phyloP scores from a whole-genome alignment of 2,113 vertebrate species.

The Hippocampus abdominalis region DNA sequence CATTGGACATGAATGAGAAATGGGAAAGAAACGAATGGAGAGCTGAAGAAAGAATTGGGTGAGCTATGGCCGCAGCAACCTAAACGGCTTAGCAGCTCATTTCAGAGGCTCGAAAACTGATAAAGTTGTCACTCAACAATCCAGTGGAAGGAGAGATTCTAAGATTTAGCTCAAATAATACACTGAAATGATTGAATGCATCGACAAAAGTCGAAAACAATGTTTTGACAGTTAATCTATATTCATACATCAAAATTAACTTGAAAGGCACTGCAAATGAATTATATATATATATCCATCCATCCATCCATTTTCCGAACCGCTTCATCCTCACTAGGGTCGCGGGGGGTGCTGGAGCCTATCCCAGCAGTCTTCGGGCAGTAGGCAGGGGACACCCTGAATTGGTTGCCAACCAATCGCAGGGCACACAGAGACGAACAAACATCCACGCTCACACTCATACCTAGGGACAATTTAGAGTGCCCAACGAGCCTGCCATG shows the following conservation, averaged over 20 bases:
- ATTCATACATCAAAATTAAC: background rate
- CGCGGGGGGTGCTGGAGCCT: too few relatives aligned
- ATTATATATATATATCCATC: too few relatives aligned
- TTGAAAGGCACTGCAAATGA: too few relatives aligned
- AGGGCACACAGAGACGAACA: too few relatives aligned
- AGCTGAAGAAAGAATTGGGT: background rate
- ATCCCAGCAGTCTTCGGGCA: too few relatives aligned
- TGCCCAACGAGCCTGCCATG: too few relatives aligned
- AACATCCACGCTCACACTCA: too few relatives aligned
- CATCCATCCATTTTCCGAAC: too few relatives aligned
- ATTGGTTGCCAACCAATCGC: too few relatives aligned
- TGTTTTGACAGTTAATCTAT: background rate
- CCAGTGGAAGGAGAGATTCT: background rate
- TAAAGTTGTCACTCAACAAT: constrained; percentile 3
- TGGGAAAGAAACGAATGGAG: background rate
- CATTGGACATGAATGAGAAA: background rate
- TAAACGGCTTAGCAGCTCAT: constrained; percentile 34
- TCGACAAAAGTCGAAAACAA: background rate
- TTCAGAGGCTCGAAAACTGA: constrained; percentile 16
- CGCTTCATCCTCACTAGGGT: too few relatives aligned
- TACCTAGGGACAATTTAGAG: too few relatives aligned
- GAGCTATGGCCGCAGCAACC: constrained; percentile 9
- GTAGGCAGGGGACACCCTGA: too few relatives aligned
- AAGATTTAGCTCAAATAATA: background rate
- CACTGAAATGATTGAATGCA: background rate